Conservation (phyloP, 64 coral and sea anemone species). For the Pachyseris speciosa region DNA sequence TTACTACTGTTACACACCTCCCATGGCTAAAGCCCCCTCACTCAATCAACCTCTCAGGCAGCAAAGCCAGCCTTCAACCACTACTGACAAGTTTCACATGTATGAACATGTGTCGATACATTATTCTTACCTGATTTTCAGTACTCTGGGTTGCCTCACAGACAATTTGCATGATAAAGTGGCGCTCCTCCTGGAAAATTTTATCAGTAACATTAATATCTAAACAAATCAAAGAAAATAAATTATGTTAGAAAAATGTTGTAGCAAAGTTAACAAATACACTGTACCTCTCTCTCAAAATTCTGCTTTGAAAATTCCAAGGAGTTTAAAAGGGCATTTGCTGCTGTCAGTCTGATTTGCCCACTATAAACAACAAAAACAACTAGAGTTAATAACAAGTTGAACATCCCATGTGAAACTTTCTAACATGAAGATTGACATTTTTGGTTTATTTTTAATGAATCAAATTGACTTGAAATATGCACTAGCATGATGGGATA, state of each 20-base stretch:
- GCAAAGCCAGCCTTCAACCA: no score
- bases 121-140: conserved; percentile 62
- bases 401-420: neutral
- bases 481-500: no score
- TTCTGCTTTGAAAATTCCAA: conserved; percentile 99
- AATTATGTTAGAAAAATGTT: neutral
- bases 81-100: no score
- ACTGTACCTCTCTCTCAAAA: conserved; percentile 90
- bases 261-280: neutral
- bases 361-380: conserved; percentile 46
- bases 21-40: no score
- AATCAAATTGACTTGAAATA: no score
- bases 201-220: neutral
- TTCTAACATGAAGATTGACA: no score
- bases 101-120: no score
- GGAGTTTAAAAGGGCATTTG: conserved; percentile 95
- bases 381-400: neutral
- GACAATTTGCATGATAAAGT: conserved; percentile 97
- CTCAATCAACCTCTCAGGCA: no score
- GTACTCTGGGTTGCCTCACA: conserved; percentile 91
- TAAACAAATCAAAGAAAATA: neutral
- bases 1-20: no score
- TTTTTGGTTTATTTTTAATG: no score
- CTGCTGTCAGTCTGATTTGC: conserved; percentile 84
- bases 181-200: conserved; percentile 74